Percentiles rank a stretch among this genome's conserved stretches.
Conservation (phyloP, 2,888 invertebrate genomes). For the Synergus laeviventris region DNA sequence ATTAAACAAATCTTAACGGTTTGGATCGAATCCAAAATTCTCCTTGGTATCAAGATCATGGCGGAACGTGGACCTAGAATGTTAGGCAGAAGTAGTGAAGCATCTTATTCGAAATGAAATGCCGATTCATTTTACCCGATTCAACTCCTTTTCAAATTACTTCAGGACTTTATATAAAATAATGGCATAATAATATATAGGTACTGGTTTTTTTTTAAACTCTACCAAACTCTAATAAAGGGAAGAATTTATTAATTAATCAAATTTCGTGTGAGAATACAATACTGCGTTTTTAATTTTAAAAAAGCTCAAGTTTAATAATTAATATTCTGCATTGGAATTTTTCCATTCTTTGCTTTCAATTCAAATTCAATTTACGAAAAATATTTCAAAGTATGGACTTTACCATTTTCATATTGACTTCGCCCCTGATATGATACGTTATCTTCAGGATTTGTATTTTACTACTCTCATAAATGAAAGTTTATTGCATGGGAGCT, state of each 20-base stretch:
- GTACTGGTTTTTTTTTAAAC: too few species aligned
- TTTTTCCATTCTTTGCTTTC: too few species aligned
- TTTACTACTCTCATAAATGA: not conserved
- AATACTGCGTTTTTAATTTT: too few species aligned
- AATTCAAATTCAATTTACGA: too few species aligned
- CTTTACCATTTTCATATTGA: slow-evolving; percentile 1
- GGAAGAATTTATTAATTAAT: too few species aligned
- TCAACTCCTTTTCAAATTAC: not conserved
- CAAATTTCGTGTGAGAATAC: too few species aligned
- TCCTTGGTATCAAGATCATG: slow-evolving; percentile 30
- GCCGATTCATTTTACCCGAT: not conserved
- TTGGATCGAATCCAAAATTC: slow-evolving; percentile 32
- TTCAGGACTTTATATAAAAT: not conserved
- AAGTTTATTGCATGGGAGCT: not conserved
- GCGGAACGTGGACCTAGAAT: slow-evolving; percentile 9
- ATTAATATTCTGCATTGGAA: too few species aligned
- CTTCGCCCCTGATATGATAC: not conserved
- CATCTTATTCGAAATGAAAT: not conserved
- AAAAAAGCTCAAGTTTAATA: too few species aligned
- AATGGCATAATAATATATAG: too few species aligned
- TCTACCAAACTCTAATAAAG: too few species aligned
- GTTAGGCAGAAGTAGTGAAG: not conserved
- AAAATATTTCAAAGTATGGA: not conserved
- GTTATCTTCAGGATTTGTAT: not conserved
- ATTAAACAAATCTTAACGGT: slow-evolving; percentile 19